Evolutionary conservation across 2,888 invertebrate genomes (phyloP).

Genomic region (Lathronympha strigana): DNA sequence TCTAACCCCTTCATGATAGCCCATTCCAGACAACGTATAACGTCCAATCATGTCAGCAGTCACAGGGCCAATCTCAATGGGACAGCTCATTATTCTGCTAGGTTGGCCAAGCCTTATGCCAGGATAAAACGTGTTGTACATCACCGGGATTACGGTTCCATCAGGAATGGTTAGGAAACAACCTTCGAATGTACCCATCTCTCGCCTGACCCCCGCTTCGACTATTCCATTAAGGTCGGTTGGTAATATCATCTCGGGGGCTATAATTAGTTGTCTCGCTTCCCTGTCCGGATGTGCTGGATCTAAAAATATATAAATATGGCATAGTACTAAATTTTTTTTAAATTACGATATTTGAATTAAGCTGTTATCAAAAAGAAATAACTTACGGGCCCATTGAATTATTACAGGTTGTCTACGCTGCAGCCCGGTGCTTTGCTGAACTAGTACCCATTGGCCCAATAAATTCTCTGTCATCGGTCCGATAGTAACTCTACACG

Average conservation of each 20-base stretch:
- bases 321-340: neutral
- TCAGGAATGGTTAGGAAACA: conserved; percentile 31
- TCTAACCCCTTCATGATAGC: conserved; percentile 22
- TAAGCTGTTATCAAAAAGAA: neutral
- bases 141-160: conserved; percentile 30
- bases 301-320: conserved; percentile 15
- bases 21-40: conserved; percentile 26
- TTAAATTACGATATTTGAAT: neutral
- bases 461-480: conserved; percentile 39
- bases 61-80: conserved; percentile 34
- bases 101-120: conserved; percentile 22
- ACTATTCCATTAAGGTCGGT: conserved; percentile 13
- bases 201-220: conserved; percentile 16
- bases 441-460: conserved; percentile 40
- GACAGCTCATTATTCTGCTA: conserved; percentile 12
- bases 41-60: conserved; percentile 33
- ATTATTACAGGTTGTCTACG: conserved; percentile 34
- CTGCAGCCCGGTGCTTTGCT: conserved; percentile 21
- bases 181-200: conserved; percentile 35
- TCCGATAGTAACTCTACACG: conserved; percentile 43
- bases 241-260: conserved; percentile 18
- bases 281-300: conserved; percentile 24
- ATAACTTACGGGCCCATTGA: conserved; percentile 34
- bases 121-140: conserved; percentile 23
- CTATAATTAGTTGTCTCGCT: conserved; percentile 32